Evolutionary conservation across 2,797 vertebrate species (phyloP).

Genomic region (Amblyraja radiata): DNA sequence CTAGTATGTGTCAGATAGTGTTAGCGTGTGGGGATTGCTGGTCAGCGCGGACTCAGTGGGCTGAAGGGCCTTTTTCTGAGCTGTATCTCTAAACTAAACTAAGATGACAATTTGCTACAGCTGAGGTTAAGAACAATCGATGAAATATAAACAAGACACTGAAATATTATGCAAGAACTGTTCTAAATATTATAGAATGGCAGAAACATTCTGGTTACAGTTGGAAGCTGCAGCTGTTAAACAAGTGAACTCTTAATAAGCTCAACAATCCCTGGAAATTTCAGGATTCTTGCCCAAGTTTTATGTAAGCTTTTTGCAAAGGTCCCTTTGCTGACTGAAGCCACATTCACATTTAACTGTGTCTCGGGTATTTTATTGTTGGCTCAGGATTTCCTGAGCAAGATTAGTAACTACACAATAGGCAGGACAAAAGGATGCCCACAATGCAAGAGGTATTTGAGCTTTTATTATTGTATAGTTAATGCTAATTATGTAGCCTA

Average conservation of each 20-base stretch:
- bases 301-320: neutral
- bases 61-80: too few relatives aligned
- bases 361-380: too few relatives aligned
- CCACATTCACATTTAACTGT: too few relatives aligned
- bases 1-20: too few relatives aligned
- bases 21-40: too few relatives aligned
- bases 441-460: neutral
- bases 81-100: too few relatives aligned
- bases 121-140: neutral
- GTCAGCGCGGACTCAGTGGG: too few relatives aligned
- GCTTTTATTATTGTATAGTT: neutral
- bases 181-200: neutral
- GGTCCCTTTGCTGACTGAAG: neutral
- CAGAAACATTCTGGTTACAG: neutral
- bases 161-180: neutral
- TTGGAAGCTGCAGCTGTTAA: neutral
- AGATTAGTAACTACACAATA: neutral
- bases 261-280: neutral
- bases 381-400: too few relatives aligned
- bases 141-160: neutral
- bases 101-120: neutral
- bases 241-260: neutral
- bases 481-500: neutral
- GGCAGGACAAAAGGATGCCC: neutral
- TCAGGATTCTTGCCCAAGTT: neutral